Evolutionary conservation across 2,113 vertebrate species (phyloP).

Genomic region (Cynocephalus volans): DNA sequence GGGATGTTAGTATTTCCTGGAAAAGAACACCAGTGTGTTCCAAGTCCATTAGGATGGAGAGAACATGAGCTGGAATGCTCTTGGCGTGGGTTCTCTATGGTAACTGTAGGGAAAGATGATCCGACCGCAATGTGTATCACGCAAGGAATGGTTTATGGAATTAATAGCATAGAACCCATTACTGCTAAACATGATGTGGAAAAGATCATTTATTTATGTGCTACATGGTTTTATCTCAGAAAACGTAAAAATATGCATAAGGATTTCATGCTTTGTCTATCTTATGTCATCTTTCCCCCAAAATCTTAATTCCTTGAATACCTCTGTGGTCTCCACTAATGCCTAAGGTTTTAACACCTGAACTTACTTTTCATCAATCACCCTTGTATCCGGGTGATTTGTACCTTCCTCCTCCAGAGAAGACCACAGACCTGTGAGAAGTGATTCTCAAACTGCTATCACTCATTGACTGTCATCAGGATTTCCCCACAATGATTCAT

Average conservation of each 20-base stretch:
- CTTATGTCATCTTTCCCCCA: neutral
- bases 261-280: neutral
- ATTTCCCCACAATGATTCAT: neutral
- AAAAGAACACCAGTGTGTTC: neutral
- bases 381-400: accelerated
- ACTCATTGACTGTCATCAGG: neutral
- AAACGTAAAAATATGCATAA: neutral
- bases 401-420: neutral
- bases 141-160: neutral
- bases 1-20: neutral
- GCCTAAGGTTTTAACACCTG: neutral
- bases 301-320: neutral
- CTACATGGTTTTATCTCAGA: neutral
- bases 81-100: neutral
- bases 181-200: neutral
- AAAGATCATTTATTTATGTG: neutral
- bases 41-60: neutral
- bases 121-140: neutral
- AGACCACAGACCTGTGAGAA: neutral
- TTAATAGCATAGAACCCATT: neutral
- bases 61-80: accelerated
- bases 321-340: neutral
- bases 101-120: neutral
- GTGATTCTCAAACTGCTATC: neutral
- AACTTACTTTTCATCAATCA: neutral